Evolutionary conservation across 2,113 vertebrate genomes (phyloP), one percentile per base, ranked within the genome.

Genomic region (Pollimyrus isidori): DNA sequence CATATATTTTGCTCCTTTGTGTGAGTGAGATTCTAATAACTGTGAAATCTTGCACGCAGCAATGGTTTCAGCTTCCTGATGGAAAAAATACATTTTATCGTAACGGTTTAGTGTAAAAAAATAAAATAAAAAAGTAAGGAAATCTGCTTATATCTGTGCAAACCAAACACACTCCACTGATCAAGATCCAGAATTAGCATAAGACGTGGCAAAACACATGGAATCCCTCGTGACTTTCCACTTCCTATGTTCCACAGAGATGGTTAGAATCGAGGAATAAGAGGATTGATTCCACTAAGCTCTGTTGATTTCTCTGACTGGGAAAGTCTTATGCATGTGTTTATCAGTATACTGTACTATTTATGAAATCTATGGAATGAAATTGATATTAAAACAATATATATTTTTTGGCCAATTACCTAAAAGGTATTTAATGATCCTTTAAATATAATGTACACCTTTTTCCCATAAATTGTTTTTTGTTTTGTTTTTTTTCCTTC

Each of bases 111-210:
- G 9, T 65, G 62, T 11, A 69, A 69, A 30, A 58, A 85, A n/a
- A 88, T 88, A 19, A 49, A 89, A 53, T 26, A 82, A 58, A 35
- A 17, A 62, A 39, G 35, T 48, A 56, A 84, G 11, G 39, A 62
- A 87, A 89, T 88, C 87, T 88, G 62, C 45, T 73, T 26, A 49
- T 7, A 73, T 89, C 88, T 89, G 88, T 89, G 80, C 88, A 84
- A 62, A 84, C 52, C 52, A 58, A 89, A 89, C 46, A 89, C 80
- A 58, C 73, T 58, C 76, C 88, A 85, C 62, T 62, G 88, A 56
- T 42, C 88, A 89, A 35, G 80, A 85, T 80, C 53, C 23, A 53
- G n/a, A 85, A 89, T 83, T 42, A 62, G 56, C 39, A 89, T 89
- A 23, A 89, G 53, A 84, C 56, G 76, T 19, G n/a, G 10, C 30